Evolutionary conservation across 2,113 vertebrate species (phyloP), one percentile per base, ranked within the genome.

Genomic region (Rhinolophus sinicus): DNA sequence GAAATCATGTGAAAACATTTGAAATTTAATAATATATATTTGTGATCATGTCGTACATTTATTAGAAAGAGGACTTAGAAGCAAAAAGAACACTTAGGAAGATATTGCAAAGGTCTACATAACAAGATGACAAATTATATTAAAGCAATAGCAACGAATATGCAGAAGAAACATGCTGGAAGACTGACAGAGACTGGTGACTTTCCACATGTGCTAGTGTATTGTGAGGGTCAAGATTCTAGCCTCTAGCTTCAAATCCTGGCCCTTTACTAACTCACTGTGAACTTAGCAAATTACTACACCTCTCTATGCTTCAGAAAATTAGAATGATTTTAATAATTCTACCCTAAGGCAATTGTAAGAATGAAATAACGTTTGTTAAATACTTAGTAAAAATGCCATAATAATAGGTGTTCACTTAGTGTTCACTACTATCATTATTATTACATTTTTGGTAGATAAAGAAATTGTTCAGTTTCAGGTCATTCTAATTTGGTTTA

Each of bases 1-100:
- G 47, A 89, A 69, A 73, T 58, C 16, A 40, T 26, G 10, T 60
- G n/a, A 83, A 97, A 95, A 90, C 65, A 64, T 9, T 88, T 94
- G 26, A 75, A 84, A 77, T 77, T 56, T 35, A 67, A 40, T 47
- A 30, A 18, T 22, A n/a, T 22, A n/a, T 38, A 40, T 35, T 84
- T 78, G 30, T 88, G 35, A 16, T 28, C 50, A 35, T 85, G 70
- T 19, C 38, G 84, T 60, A 78, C 21, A 72, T 28, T 67, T 50
- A 15, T 84, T 85, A 75, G 64, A 78, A 80, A 94, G 47, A 83
- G 21, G 13, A 64, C 14, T 52, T 54, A 18, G 81, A 76, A 62
- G 35, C 47, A 75, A 90, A n/a, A 8, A 47, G 22, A 33, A 16
- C 26, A 47, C 52, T 82, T 78, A 44, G 50, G 62, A 92, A 91